These are phyloP conservation scores for Carassius auratus DNA, from an alignment of 2,113 vertebrate genomes.

Conservation along the genomic window DNA sequence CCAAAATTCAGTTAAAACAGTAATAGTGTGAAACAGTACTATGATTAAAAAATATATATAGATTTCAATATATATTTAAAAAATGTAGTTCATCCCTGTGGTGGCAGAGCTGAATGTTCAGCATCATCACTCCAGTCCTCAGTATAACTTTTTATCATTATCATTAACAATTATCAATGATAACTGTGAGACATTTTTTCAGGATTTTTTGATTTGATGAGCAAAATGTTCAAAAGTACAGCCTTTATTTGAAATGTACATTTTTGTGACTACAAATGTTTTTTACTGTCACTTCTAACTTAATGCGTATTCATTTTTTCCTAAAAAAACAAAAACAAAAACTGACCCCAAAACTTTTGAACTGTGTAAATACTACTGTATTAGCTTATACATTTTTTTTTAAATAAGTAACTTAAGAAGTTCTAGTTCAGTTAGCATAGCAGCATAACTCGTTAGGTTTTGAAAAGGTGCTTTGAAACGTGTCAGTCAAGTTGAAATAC, in stretches of 20 bases:
- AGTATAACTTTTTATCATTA: neutral
- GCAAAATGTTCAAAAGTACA: neutral
- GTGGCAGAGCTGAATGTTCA: neutral
- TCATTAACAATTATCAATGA: neutral
- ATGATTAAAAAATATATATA: neutral
- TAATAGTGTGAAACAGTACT: neutral
- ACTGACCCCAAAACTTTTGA: neutral
- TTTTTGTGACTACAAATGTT: neutral
- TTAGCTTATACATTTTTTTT: too few relatives aligned
- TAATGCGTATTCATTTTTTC: neutral
- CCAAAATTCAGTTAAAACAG: neutral
- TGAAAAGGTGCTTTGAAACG: neutral
- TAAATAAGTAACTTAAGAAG: neutral
- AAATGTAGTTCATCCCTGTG: neutral
- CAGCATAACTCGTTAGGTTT: neutral
- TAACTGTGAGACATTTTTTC: neutral
- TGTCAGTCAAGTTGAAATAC: neutral
- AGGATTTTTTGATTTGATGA: neutral
- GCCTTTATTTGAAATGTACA: neutral
- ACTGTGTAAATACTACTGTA: neutral
- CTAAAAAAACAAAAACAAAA: neutral
- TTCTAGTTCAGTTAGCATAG: neutral
- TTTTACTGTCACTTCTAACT: neutral
- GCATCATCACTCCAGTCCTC: neutral
- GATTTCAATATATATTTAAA: neutral